These are phyloP conservation scores for Parasteatoda lunata DNA, from an alignment of 2,888 invertebrate genomes.

Conservation along the genomic window DNA sequence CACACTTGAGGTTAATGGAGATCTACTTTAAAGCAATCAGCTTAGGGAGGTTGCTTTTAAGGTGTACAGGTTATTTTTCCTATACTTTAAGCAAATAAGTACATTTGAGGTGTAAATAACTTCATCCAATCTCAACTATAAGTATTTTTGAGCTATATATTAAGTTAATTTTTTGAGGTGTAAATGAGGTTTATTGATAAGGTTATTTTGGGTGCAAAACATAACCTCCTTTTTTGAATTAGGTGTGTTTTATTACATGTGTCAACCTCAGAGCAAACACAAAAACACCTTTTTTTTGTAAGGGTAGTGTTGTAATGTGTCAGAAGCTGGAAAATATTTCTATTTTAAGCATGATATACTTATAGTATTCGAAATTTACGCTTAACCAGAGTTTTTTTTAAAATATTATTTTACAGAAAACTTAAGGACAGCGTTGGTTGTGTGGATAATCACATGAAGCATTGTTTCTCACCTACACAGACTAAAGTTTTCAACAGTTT, in stretches of 20 bases:
- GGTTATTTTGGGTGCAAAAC: too few species aligned
- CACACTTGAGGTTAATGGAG: too few species aligned
- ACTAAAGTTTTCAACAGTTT: slow-evolving; percentile 69
- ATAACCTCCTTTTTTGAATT: too few species aligned
- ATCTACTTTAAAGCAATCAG: too few species aligned
- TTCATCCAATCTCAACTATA: too few species aligned
- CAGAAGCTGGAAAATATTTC: background rate
- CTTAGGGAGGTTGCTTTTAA: too few species aligned
- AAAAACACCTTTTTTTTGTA: background rate
- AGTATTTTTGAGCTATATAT: background rate
- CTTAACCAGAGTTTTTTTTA: background rate
- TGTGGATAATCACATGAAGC: slow-evolving; percentile 67
- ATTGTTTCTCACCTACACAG: slow-evolving; percentile 68
- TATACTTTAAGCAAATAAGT: too few species aligned
- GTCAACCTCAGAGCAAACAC: background rate
- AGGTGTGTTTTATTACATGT: background rate
- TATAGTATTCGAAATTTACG: background rate
- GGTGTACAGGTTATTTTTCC: too few species aligned
- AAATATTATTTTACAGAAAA: slow-evolving; percentile 26
- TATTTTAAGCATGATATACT: background rate
- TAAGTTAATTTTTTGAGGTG: background rate
- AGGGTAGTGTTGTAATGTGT: background rate
- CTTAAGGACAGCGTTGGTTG: slow-evolving; percentile 66
- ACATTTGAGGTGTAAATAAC: too few species aligned
- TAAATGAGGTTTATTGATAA: too few species aligned